Evolutionary conservation across 2,888 invertebrate genomes (phyloP), one percentile per base, ranked within the genome.

Genomic region (Parnassius apollo): DNA sequence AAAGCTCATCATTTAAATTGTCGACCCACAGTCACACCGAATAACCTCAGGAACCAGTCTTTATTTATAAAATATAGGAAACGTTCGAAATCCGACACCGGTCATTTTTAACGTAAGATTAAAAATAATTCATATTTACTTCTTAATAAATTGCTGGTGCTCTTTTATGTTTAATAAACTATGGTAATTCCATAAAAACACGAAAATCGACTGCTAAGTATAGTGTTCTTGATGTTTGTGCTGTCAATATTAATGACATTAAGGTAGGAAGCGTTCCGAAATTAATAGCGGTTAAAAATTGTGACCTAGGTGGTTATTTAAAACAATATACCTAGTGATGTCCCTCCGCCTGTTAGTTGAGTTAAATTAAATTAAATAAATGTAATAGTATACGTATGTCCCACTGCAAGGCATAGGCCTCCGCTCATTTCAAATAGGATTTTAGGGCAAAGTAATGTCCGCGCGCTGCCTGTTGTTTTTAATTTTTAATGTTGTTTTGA

Each of bases 1-100:
- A 53, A 59, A 44, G 42, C 35, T 22, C 46, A 62, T 48, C n/a
- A 57, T 60, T 60, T 53, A 64, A 58, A 52, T 13, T 48, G 53
- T 49, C 62, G 50, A 46, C 42, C 52, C 42, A 57, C 51, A 59
- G 59, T 55, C 59, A 63, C 62, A 51, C 12, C 12, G 42, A 53
- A 57, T 42, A 55, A 61, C 55, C 61, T 49, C 60, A 44, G 54
- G 48, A 63, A 63, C 63, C 59, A 63, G 64, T 64, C 45, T 49
- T 59, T 59, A 25, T 42, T 57, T 49, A 55, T 48, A 55, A 35
- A 55, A 63, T 63, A 58, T 55, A 63, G 56, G 64, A 64, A 64
- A 64, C 52, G 57, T 57, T 48, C 42, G 59, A 57, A 60, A 59
- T 57, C 59, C 51, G 64, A 64, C 59, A 64, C 56, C 59, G 64